A percentile compares a stretch with the other conserved stretches of the same genome.
phyloP scores from a whole-genome alignment of 1,140 invertebrate species.

The Caenorhabditis tropicalis region DNA sequence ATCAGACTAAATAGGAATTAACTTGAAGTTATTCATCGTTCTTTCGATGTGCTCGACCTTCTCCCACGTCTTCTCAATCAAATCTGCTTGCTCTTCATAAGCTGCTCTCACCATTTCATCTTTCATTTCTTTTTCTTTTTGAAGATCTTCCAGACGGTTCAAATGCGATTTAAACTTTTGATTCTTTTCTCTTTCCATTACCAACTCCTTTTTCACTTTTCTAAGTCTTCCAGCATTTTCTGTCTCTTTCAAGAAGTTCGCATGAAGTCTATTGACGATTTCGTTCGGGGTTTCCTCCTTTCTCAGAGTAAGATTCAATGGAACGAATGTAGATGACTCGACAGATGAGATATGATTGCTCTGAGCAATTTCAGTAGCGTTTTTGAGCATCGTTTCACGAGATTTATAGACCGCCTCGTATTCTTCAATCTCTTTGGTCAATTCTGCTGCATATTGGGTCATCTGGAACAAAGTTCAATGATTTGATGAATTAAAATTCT shows the following conservation, averaged over 20 bases:
- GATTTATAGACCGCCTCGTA: neutral
- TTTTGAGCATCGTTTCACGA: neutral
- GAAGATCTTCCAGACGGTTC: neutral
- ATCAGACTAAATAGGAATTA: neutral
- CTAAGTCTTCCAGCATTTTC: neutral
- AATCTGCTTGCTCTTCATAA: neutral
- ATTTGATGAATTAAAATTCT: neutral
- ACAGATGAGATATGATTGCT: neutral
- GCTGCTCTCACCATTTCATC: neutral
- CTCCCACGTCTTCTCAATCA: neutral
- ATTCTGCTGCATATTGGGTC: neutral
- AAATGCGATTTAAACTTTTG: neutral
- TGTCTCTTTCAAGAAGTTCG: neutral
- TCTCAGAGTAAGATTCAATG: neutral
- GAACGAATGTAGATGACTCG: neutral
- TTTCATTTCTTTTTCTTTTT: neutral
- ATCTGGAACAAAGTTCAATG: neutral
- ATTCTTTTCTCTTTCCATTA: neutral
- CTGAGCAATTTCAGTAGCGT: neutral
- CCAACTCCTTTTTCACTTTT: neutral
- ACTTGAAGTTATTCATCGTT: neutral
- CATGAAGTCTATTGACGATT: neutral
- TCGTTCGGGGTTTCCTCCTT: neutral
- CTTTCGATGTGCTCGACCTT: neutral
- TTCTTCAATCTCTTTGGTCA: neutral